A percentile compares a stretch with the other conserved stretches of the same genome.
phyloP scores from a whole-genome alignment of 2,888 invertebrate species.

The Hetaerina titia region DNA sequence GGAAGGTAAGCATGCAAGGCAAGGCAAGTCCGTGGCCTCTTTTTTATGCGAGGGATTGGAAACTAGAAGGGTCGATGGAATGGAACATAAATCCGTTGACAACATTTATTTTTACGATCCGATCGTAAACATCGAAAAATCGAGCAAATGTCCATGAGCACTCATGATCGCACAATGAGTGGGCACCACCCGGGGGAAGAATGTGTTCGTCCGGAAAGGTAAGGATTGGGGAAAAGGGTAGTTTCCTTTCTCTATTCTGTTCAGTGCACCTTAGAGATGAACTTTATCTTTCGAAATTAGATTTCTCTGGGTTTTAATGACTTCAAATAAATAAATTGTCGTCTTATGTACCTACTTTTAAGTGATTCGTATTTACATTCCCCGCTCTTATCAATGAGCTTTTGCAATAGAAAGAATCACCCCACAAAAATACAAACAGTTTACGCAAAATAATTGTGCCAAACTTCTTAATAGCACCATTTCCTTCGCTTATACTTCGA shows the following conservation, averaged over 20 bases:
- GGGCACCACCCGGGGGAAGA: not conserved
- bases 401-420: not conserved
- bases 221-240: not conserved
- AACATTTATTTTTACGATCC: constrained; percentile 47
- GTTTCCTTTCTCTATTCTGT: not conserved
- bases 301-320: not conserved
- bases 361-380: not conserved
- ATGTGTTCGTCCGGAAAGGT: not conserved
- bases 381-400: not conserved
- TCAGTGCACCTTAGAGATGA: not conserved
- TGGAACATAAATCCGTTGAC: constrained; percentile 1
- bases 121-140: constrained; percentile 25
- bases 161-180: not conserved
- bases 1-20: not conserved
- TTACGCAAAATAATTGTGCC: too few species aligned
- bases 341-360: not conserved
- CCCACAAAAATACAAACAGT: not conserved
- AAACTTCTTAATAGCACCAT: too few species aligned
- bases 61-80: not conserved
- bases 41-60: not conserved
- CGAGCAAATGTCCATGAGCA: constrained; percentile 22
- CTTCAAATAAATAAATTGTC: not conserved
- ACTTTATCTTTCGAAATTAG: not conserved
- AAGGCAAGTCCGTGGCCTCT: not conserved
- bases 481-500: too few species aligned